phyloP scores from a whole-genome alignment of 2,888 invertebrate genomes.

The Keiferia lycopersicella region DNA sequence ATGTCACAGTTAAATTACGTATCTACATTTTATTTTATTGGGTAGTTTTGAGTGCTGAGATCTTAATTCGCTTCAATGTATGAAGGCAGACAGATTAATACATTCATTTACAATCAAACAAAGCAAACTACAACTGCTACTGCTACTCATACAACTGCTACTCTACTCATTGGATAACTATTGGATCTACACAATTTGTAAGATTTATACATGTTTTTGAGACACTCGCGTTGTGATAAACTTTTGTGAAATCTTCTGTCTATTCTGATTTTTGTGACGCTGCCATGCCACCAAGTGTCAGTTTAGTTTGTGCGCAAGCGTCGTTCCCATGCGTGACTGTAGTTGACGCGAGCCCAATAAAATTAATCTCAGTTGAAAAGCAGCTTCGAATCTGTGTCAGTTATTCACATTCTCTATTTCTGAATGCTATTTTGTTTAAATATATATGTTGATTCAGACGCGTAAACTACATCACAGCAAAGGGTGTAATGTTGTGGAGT shows the following conservation, averaged over 20 bases:
- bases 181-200: too few relatives aligned
- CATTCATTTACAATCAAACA: too few relatives aligned
- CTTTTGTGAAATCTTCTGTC: too few relatives aligned
- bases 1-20: neutral
- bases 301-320: slow-evolving; percentile 13
- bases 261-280: neutral
- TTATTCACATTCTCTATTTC: slow-evolving; percentile 52
- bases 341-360: slow-evolving; percentile 42
- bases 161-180: too few relatives aligned
- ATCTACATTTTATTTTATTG: neutral
- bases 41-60: neutral
- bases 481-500: too few relatives aligned
- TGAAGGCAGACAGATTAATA: too few relatives aligned
- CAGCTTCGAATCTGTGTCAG: slow-evolving; percentile 59
- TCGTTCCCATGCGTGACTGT: slow-evolving; percentile 28
- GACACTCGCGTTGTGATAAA: too few relatives aligned
- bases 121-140: too few relatives aligned
- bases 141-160: too few relatives aligned
- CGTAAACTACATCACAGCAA: neutral
- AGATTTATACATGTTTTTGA: too few relatives aligned
- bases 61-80: neutral
- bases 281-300: neutral
- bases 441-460: neutral
- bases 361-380: slow-evolving; percentile 46
- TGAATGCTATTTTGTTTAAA: slow-evolving; percentile 25